These are phyloP conservation scores for Tokudaia muenninki DNA, from an alignment of 2,797 vertebrate species.

Conservation along the genomic window DNA sequence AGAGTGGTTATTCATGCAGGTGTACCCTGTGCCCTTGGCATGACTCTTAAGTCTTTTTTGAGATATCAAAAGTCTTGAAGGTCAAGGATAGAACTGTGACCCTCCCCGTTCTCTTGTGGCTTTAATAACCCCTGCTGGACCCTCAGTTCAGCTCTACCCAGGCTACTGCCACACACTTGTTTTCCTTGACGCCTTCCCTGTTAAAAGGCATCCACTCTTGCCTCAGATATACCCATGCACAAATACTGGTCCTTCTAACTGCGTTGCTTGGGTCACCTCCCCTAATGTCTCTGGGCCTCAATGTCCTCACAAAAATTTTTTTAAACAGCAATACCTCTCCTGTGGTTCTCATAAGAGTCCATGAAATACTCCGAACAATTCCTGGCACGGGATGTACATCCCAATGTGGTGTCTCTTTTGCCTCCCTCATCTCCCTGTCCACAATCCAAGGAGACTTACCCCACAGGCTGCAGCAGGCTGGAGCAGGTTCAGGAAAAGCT, in stretches of 20 bases:
- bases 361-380: background rate
- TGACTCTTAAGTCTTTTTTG: background rate
- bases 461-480: background rate
- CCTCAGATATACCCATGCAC: background rate
- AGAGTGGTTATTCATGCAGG: background rate
- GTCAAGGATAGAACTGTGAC: background rate
- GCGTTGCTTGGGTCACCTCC: background rate
- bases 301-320: conserved; percentile 5
- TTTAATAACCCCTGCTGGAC: background rate
- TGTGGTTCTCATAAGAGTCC: background rate
- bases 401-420: background rate
- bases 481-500: conserved; percentile 5
- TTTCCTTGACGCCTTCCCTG: background rate
- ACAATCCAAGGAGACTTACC: background rate
- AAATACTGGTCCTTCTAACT: conserved; percentile 47
- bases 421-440: background rate
- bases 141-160: background rate
- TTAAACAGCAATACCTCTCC: background rate
- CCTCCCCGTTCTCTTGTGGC: background rate
- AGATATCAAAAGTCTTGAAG: background rate
- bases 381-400: background rate
- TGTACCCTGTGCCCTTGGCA: background rate
- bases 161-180: background rate
- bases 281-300: background rate
- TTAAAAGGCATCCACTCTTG: background rate